Percentiles rank a stretch among this genome's conserved stretches.
These are phyloP conservation scores for Heterohyrax brucei DNA, from an alignment of 2,797 vertebrate species.

Conservation along the genomic window DNA sequence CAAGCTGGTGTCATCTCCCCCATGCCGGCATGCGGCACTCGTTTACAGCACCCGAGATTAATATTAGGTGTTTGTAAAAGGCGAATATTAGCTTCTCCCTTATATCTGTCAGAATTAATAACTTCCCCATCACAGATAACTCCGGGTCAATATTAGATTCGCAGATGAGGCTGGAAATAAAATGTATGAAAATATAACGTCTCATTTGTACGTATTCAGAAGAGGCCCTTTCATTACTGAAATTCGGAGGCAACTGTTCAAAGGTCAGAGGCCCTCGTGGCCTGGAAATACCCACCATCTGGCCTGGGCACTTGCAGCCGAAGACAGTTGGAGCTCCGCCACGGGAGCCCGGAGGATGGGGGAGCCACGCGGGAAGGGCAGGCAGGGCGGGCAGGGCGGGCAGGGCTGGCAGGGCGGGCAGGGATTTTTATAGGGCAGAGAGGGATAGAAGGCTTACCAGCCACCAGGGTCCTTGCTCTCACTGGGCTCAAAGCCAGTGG, in stretches of 20 bases:
- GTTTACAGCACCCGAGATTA: slow-evolving; percentile 92
- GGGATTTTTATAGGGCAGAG: slow-evolving; percentile 77
- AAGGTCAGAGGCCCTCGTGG: slow-evolving; percentile 90
- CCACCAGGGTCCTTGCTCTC: background rate
- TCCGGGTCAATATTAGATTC: slow-evolving; percentile 93
- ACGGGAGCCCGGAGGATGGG: background rate
- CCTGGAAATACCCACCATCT: slow-evolving; percentile 88
- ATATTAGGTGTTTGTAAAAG: slow-evolving; percentile 93
- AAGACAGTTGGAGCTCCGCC: slow-evolving; percentile 86
- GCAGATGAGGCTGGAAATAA: slow-evolving; percentile 92
- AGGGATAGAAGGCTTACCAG: slow-evolving; percentile 72
- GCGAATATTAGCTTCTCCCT: slow-evolving; percentile 93
- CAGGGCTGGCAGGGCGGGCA: too few relatives aligned
- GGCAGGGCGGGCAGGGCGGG: background rate
- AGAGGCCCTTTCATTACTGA: slow-evolving; percentile 88
- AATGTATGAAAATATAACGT: slow-evolving; percentile 93
- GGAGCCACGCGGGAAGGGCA: background rate
- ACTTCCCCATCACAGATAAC: slow-evolving; percentile 93
- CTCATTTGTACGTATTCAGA: slow-evolving; percentile 91
- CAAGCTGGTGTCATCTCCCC: slow-evolving; percentile 89
- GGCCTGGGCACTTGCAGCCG: slow-evolving; percentile 83
- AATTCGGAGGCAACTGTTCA: slow-evolving; percentile 88
- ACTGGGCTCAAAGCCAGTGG: slow-evolving; percentile 71
- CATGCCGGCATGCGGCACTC: slow-evolving; percentile 86
- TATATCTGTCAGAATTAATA: slow-evolving; percentile 94